Base-by-base conservation (phyloP, 2,888 invertebrate genomes). In the Cryptus viduatorius region DNA sequence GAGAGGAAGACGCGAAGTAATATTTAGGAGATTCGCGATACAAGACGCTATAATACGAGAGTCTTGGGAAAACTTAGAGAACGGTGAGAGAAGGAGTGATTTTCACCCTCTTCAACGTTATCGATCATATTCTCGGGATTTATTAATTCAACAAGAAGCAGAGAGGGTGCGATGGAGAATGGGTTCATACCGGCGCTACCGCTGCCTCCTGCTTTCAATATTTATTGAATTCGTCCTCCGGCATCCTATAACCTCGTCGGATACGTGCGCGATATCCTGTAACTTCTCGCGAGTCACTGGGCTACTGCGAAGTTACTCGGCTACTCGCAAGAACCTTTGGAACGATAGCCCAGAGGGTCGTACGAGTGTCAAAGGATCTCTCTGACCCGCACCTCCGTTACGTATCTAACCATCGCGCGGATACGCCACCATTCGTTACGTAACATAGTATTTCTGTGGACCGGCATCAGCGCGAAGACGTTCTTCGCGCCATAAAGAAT, bases 121-220 rank as follows among this genome's bases (percentile, higher is more conserved):
- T 75, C 75, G 75, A 75, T 64, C 75, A 46, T 75, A 75, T 75
- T 75, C 75, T 46, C 75, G 4, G 48, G 75, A 75, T 75, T 75
- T 75, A 75, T 75, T 75, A 75, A 75, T 75, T 75, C 75, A 75
- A 37, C 75, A 31, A 48, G 31, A 29, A 64, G 37, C 19, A 8
- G 31, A 24, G 24, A 14, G 16, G 24, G 59, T 8, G 44, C 8
- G 10, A 16, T n/a, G 59, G 61, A 37, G 16, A 19, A 29, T 29
- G 59, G 42, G 72, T 19, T 19, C 59, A 73, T 14, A 16, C 12
- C 44, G 50, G 67, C 14, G n/a, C 68, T 53, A 24, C 31, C 61
- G 68, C 71, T 46, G 67, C 80, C 3, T 44, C 48, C 75, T 69
- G 68, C 76, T 81, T 76, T 76, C 71, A 81, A 81, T 81, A 81